A percentile compares a stretch with the other conserved stretches of the same genome.
phyloP scores from a whole-genome alignment of 2,888 invertebrate genomes.

The Dasypogon diadema region DNA sequence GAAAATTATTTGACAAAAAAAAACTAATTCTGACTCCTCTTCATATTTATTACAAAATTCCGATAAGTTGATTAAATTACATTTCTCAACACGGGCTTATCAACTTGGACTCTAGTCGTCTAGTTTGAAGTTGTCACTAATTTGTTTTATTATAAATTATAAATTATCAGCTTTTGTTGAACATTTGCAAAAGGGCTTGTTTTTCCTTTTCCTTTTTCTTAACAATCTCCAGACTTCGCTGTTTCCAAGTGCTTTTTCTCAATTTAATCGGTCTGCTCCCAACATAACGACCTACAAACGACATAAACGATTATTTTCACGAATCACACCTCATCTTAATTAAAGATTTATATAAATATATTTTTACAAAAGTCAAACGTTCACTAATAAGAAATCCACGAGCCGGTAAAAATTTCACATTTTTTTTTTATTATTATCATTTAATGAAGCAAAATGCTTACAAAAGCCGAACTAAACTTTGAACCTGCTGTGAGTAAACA shows the following conservation, averaged over 20 bases:
- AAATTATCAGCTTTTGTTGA: slow-evolving; percentile 60
- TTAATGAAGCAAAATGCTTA: neutral
- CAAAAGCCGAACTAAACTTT: slow-evolving; percentile 6
- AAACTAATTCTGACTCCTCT: neutral
- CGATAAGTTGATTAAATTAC: slow-evolving; percentile 10
- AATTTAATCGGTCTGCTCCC: slow-evolving; percentile 98
- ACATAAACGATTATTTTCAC: too few species aligned
- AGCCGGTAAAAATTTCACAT: too few species aligned
- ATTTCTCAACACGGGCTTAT: neutral
- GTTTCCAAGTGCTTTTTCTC: slow-evolving; percentile 96
- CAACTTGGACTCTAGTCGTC: neutral
- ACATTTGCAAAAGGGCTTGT: slow-evolving; percentile 77
- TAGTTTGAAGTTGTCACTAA: neutral
- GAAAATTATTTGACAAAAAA: slow-evolving; percentile 3
- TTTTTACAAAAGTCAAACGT: too few species aligned
- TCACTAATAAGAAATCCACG: neutral
- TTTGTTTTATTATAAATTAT: neutral
- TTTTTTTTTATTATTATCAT: too few species aligned
- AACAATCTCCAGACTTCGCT: slow-evolving; percentile 91
- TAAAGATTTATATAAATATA: too few species aligned
- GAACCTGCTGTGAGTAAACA: slow-evolving; percentile 31
- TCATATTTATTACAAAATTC: neutral
- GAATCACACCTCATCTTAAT: too few species aligned
- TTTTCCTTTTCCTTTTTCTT: slow-evolving; percentile 97
- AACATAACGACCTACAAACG: slow-evolving; percentile 91